phyloP scores from a whole-genome alignment of 2,113 vertebrate species.

The Lanius ludovicianus region DNA sequence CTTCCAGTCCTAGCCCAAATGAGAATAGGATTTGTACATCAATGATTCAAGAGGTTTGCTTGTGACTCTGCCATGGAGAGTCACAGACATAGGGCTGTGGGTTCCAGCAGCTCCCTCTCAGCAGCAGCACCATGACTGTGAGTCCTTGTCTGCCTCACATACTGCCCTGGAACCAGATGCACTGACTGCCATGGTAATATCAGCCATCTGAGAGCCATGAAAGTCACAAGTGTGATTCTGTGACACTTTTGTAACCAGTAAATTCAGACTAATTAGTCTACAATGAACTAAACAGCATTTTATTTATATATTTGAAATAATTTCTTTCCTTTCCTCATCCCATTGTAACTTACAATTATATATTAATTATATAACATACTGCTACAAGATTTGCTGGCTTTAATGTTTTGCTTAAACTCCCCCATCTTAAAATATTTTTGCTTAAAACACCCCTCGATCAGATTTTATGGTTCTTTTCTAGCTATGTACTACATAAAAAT shows the following conservation, averaged over 20 bases:
- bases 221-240: neutral
- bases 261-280: neutral
- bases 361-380: neutral
- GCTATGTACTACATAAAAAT: neutral
- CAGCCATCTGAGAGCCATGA: neutral
- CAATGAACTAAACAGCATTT: neutral
- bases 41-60: neutral
- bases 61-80: neutral
- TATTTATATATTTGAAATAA: neutral
- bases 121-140: neutral
- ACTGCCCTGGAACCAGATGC: neutral
- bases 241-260: neutral
- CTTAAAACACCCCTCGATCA: neutral
- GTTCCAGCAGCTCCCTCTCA: neutral
- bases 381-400: neutral
- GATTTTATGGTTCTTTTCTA: neutral
- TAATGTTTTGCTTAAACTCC: neutral
- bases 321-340: neutral
- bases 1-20: neutral
- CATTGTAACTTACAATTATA: neutral
- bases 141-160: neutral
- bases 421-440: neutral
- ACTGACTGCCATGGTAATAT: neutral
- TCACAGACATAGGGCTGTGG: neutral
- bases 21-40: neutral